Conservation (phyloP, 1,140 invertebrate genomes). For the Panagrolaimus sp. region DNA sequence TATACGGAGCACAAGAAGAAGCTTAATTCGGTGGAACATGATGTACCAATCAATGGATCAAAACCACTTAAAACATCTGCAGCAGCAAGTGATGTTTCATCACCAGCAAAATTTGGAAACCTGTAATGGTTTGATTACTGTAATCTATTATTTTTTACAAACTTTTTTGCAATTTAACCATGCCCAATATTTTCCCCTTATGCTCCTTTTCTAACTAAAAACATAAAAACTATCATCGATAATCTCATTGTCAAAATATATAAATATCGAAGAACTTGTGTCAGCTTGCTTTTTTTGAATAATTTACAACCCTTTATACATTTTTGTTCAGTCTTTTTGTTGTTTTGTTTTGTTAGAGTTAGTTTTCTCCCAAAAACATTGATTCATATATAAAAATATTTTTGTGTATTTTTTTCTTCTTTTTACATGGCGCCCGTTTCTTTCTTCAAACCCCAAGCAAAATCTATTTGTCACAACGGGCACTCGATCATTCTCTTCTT, state of each 20-base stretch:
- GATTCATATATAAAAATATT: no score
- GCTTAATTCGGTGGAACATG: background rate
- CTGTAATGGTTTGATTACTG: background rate
- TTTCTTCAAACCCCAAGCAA: no score
- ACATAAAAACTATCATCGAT: background rate
- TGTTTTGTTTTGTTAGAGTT: no score
- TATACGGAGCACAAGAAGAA: background rate
- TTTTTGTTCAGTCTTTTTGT: no score
- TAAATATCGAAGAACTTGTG: background rate
- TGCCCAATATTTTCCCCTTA: no score
- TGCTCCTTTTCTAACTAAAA: background rate
- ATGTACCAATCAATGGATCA: background rate
- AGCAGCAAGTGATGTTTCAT: background rate
- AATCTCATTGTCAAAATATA: background rate
- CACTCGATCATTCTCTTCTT: no score
- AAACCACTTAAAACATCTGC: background rate
- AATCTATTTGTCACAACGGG: no score
- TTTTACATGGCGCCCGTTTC: no score
- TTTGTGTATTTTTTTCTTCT: no score
- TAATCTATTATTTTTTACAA: no score
- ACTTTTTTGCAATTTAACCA: background rate
- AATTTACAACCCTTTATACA: background rate
- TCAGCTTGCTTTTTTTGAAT: background rate
- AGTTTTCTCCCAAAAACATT: no score
- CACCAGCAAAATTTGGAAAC: constrained; percentile 12